Evolutionary conservation across 2,797 vertebrate species (phyloP).

Genomic region (Sebastes matsubarae): DNA sequence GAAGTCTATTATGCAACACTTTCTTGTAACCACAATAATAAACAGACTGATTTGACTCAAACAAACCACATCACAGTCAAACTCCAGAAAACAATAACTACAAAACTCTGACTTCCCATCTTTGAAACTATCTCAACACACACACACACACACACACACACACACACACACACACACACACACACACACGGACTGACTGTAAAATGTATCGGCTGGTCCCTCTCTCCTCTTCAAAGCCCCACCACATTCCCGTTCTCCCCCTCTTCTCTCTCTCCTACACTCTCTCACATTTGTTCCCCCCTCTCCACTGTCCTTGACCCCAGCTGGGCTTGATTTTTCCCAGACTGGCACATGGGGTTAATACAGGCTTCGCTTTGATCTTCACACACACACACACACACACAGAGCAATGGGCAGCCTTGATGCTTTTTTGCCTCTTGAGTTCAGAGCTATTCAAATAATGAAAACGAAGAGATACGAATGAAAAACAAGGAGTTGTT

Average conservation of each 20-base stretch:
- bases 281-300: slow-evolving; percentile 59
- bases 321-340: slow-evolving; percentile 84
- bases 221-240: slow-evolving; percentile 69
- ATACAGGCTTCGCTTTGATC: slow-evolving; percentile 81
- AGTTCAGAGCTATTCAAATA: slow-evolving; percentile 40
- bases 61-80: not conserved
- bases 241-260: slow-evolving; percentile 52
- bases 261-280: slow-evolving; percentile 40
- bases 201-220: slow-evolving; percentile 54
- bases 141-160: slow-evolving; percentile 11
- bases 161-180: not conserved
- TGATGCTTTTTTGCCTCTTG: slow-evolving; percentile 55
- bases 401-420: slow-evolving; percentile 50
- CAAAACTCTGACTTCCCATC: not conserved
- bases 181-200: slow-evolving; percentile 22
- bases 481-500: not conserved
- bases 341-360: slow-evolving; percentile 83
- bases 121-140: not conserved
- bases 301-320: slow-evolving; percentile 78
- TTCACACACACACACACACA: slow-evolving; percentile 21
- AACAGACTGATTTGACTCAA: slow-evolving; percentile 1
- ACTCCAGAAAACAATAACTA: slow-evolving; percentile 24
- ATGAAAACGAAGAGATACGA: slow-evolving; percentile 19
- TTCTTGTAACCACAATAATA: not conserved
- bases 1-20: not conserved